A percentile compares a stretch with the other conserved stretches of the same genome.
phyloP scores from a whole-genome alignment of 1,140 invertebrate genomes.

The Bombus difficillimus region DNA sequence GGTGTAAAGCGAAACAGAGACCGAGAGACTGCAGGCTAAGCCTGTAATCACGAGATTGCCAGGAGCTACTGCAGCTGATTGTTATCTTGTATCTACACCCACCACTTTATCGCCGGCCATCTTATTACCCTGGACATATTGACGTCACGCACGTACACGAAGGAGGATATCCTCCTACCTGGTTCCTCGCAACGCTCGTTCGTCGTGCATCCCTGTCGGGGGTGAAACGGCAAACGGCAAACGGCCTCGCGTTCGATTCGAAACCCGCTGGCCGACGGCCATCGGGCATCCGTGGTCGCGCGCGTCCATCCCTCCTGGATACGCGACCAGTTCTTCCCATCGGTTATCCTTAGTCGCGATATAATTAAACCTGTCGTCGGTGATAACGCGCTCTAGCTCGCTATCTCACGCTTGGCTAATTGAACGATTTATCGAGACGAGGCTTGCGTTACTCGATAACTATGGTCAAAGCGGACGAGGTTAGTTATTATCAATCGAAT shows the following conservation, averaged over 20 bases:
- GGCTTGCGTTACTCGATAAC: accelerated
- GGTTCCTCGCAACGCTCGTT: constrained; percentile 3
- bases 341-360: neutral
- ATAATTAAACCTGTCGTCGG: neutral
- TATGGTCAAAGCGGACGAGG: neutral
- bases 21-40: constrained; percentile 74
- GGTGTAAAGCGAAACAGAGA: constrained; percentile 41
- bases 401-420: neutral
- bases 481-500: constrained; percentile 18
- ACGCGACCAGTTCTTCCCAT: neutral
- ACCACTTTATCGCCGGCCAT: constrained; percentile 82
- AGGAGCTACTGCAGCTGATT: constrained; percentile 82
- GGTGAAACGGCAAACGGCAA: constrained; percentile 21
- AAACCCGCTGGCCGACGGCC: neutral
- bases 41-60: constrained; percentile 82
- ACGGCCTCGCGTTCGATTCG: neutral
- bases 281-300: neutral
- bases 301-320: neutral
- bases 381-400: neutral
- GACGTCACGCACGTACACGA: constrained; percentile 80
- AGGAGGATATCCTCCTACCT: constrained; percentile 37
- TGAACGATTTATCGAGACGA: neutral
- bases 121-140: constrained; percentile 82
- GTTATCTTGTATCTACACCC: constrained; percentile 83
- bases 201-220: constrained; percentile 25